These are phyloP conservation scores for Kudoa iwatai DNA, from an alignment of 30 jellyfish, hydroid and myxozoan species.

Conservation along the genomic window DNA sequence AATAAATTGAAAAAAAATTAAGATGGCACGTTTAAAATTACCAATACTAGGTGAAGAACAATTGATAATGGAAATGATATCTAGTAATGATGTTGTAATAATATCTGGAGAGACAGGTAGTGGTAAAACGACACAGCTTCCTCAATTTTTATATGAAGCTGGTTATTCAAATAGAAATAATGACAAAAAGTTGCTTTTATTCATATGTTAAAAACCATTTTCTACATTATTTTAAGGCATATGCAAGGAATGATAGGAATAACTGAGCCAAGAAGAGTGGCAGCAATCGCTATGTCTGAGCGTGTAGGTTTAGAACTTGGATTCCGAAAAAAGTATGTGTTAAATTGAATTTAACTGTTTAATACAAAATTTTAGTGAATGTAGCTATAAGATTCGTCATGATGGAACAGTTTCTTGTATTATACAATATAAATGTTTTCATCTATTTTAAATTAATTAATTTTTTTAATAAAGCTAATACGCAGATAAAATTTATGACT, in stretches of 20 bases:
- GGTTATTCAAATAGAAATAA: no score
- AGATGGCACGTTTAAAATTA: no score
- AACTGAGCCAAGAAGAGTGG: slow-evolving; percentile 96
- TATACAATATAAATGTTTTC: not conserved
- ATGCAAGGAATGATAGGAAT: slow-evolving; percentile 42
- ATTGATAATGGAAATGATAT: slow-evolving; percentile 38
- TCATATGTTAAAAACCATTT: no score
- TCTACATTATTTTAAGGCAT: no score
- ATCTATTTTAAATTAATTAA: no score
- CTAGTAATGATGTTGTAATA: slow-evolving; percentile 19
- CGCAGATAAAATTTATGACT: slow-evolving; percentile 65
- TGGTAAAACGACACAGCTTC: slow-evolving; percentile 94
- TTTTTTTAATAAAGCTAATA: no score
- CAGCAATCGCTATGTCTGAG: slow-evolving; percentile 68
- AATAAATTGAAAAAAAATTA: no score
- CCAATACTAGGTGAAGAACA: slow-evolving; percentile 87
- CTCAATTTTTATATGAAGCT: slow-evolving; percentile 80
- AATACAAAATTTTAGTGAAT: no score
- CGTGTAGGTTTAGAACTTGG: slow-evolving; percentile 73
- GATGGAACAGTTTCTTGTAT: slow-evolving; percentile 69
- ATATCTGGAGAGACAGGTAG: slow-evolving; percentile 96
- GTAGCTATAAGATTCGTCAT: slow-evolving; percentile 53
- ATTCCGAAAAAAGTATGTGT: slow-evolving; percentile 20
- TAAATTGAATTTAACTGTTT: no score
- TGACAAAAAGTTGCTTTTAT: no score